These are phyloP conservation scores for Lacanobia wlatinum DNA, from an alignment of 2,888 invertebrate genomes.

Conservation along the genomic window DNA sequence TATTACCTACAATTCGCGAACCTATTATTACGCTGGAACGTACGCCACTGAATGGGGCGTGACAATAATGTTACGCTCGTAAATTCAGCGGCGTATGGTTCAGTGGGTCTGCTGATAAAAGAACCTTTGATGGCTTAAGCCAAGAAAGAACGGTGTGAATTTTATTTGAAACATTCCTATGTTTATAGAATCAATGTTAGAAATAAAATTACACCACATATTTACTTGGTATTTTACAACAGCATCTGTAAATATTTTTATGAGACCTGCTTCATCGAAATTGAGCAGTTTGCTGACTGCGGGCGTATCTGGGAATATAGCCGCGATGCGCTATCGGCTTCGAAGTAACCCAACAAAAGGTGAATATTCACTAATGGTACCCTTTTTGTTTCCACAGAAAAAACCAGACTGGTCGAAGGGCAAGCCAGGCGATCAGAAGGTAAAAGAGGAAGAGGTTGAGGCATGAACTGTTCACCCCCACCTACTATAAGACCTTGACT, in stretches of 20 bases:
- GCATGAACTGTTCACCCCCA: constrained; percentile 92
- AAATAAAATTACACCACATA: constrained; percentile 62
- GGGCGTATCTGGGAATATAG: constrained; percentile 67
- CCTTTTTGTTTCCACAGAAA: constrained; percentile 92
- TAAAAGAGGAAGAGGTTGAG: constrained; percentile 95
- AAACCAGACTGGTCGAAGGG: constrained; percentile 98
- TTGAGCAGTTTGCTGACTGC: constrained; percentile 48
- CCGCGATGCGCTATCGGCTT: constrained; percentile 63
- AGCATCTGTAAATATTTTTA: constrained; percentile 64
- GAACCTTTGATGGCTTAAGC: constrained; percentile 39
- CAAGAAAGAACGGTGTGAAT: constrained; percentile 49
- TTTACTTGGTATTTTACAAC: constrained; percentile 45
- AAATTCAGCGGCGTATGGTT: constrained; percentile 35
- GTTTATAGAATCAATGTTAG: neutral
- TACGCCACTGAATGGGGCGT: constrained; percentile 23
- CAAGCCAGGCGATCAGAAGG: constrained; percentile 97
- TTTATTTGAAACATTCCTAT: constrained; percentile 44
- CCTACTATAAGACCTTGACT: constrained; percentile 82
- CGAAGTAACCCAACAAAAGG: neutral
- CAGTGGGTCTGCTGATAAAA: constrained; percentile 41
- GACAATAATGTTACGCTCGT: constrained; percentile 11
- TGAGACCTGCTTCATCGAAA: constrained; percentile 55
- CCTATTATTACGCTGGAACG: constrained; percentile 46
- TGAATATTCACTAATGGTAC: constrained; percentile 33
- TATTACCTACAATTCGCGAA: constrained; percentile 47